Conservation (phyloP, 2,113 vertebrate genomes). For the Ceratotherium simum region DNA sequence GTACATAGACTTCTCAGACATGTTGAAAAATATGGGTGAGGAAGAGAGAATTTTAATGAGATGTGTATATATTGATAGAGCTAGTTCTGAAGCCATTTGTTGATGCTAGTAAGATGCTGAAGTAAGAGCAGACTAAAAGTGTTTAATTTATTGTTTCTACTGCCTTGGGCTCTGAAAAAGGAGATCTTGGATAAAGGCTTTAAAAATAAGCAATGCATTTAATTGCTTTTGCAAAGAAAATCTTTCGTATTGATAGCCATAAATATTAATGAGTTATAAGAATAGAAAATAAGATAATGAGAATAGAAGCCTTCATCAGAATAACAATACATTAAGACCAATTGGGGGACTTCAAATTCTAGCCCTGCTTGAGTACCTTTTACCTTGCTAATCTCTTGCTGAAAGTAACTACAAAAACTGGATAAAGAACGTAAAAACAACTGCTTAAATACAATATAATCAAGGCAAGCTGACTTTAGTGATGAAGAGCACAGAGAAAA, state of each 20-base stretch:
- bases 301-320: constrained; percentile 58
- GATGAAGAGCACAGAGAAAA: not conserved
- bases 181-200: constrained; percentile 57
- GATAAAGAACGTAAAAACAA: not conserved
- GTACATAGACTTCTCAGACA: constrained; percentile 21
- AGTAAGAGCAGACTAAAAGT: constrained; percentile 44
- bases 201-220: constrained; percentile 70
- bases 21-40: constrained; percentile 34
- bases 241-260: constrained; percentile 72
- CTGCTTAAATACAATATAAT: not conserved
- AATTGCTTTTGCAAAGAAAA: constrained; percentile 73
- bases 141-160: constrained; percentile 72
- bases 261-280: constrained; percentile 77
- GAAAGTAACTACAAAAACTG: constrained; percentile 5
- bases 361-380: not conserved
- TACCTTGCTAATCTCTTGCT: not conserved
- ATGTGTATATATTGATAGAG: not conserved
- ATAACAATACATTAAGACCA: constrained; percentile 61
- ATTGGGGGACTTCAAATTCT: constrained; percentile 13
- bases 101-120: constrained; percentile 41
- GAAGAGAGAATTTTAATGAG: constrained; percentile 39
- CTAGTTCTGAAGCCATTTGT: constrained; percentile 40
- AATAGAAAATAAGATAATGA: constrained; percentile 75
- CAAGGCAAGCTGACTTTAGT: not conserved
- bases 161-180: constrained; percentile 29